These are phyloP conservation scores for Melikaiella ostensackeni DNA, from an alignment of 2,888 invertebrate species.

Conservation along the genomic window DNA sequence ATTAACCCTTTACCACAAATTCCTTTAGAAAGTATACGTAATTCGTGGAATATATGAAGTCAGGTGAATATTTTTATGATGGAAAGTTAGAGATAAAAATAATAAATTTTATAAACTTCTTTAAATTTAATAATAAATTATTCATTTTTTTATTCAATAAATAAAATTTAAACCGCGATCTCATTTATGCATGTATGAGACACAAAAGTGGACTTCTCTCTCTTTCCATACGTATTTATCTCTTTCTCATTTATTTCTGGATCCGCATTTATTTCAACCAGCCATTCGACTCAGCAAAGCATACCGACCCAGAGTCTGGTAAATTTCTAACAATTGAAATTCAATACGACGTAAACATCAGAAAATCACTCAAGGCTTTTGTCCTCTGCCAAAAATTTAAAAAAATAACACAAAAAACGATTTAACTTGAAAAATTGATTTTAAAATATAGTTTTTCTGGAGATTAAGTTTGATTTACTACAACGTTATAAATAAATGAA, in stretches of 20 bases:
- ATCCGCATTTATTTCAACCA: slow-evolving; percentile 49
- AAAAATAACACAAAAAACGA: not conserved
- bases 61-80: not conserved
- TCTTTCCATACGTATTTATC: slow-evolving; percentile 35
- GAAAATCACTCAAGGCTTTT: slow-evolving; percentile 13
- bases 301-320: slow-evolving; percentile 26
- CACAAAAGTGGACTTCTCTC: slow-evolving; percentile 44
- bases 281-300: slow-evolving; percentile 40
- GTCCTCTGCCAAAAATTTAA: not conserved
- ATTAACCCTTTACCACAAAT: too few relatives aligned
- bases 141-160: too few relatives aligned
- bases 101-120: too few relatives aligned
- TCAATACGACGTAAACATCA: not conserved
- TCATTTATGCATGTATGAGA: too few relatives aligned
- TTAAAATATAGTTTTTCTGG: not conserved
- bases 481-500: too few relatives aligned
- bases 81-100: not conserved
- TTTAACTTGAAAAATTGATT: not conserved
- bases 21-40: not conserved
- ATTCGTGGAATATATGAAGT: not conserved
- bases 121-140: too few relatives aligned
- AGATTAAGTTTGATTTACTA: too few relatives aligned
- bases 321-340: slow-evolving; percentile 38
- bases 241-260: slow-evolving; percentile 51
- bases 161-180: not conserved